Base-by-base conservation (phyloP, 2,888 invertebrate genomes). In the Bombylius discolor region DNA sequence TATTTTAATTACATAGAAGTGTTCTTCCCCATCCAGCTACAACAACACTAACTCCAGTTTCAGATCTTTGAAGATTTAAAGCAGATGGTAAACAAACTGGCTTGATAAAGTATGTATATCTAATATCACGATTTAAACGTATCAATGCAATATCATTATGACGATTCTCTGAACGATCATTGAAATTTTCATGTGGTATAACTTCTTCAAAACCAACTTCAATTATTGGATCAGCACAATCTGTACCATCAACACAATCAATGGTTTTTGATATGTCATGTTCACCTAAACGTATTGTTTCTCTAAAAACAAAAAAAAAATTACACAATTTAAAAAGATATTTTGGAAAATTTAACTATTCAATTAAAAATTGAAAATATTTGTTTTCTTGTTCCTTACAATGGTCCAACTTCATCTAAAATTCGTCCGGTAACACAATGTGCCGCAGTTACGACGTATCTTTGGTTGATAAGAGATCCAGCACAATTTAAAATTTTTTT, bases 141-240 rank as follows among this genome's bases (percentile, higher is more conserved):
- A 89, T 65, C 5, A 89, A 70, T 0, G 85, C 89, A 47, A 89
- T 85, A 65, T 89, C 89, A 65, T 88, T 68, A 51, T 77, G 73
- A 61, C 85, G 84, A 65, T 84, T 79, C 0, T 65, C 63, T 51
- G 81, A 76, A 0, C 66, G 64, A 0, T 84, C 79, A 47, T 73
- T 68, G 66, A 87, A 89, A 0, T 71, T 65, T 61, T 83, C 82
- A 65, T 89, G 88, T 0, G 80, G 71, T 31, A 84, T 82, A 51
- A 74, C 70, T 64, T 83, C 76, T 61, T 83, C 84, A 5, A 87
- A 72, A 0, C 77, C 76, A 5, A 85, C 70, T 61, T 84, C 79
- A n/a, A 81, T 64, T 0, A 79, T 77, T 5, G 64, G 71, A 63
- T 80, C 78, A 4, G 81, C 78, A 65, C 77, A 80, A 9, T 55